A percentile compares a stretch with the other conserved stretches of the same genome.
Evolutionary conservation across 1,140 invertebrate genomes (phyloP).

Genomic region (Stegodyphus mimosarum): DNA sequence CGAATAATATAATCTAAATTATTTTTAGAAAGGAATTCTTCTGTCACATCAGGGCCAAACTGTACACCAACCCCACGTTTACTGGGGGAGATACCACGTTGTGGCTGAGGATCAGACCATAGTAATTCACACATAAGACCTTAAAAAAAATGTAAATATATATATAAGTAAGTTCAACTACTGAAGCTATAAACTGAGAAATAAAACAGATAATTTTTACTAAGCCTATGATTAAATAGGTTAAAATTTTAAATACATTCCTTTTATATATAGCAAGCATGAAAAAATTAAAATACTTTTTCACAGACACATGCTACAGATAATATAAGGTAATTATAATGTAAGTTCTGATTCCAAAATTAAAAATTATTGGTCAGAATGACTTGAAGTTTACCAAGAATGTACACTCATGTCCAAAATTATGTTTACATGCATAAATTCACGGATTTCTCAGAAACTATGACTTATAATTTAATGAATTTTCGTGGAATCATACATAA

Average conservation of each 20-base stretch:
- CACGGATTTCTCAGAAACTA: too few relatives aligned
- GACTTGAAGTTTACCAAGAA: too few relatives aligned
- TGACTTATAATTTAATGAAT: too few relatives aligned
- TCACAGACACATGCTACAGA: too few relatives aligned
- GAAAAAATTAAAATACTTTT: too few relatives aligned
- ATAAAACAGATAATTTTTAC: too few relatives aligned
- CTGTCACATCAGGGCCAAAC: slow-evolving; percentile 98
- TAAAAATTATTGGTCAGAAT: too few relatives aligned
- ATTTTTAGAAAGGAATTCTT: slow-evolving; percentile 85
- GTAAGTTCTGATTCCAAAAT: background rate
- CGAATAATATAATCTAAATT: slow-evolving; percentile 93
- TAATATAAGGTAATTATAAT: background rate
- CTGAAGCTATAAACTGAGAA: too few relatives aligned
- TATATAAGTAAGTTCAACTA: background rate
- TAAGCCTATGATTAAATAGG: background rate
- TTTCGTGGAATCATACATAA: too few relatives aligned
- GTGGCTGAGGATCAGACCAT: slow-evolving; percentile 97
- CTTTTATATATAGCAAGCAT: too few relatives aligned
- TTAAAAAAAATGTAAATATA: slow-evolving; percentile 64
- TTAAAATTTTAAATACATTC: background rate
- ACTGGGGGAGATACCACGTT: slow-evolving; percentile 85
- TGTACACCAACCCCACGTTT: slow-evolving; percentile 98
- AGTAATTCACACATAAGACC: slow-evolving; percentile 96
- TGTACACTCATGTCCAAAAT: too few relatives aligned
- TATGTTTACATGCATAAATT: too few relatives aligned